phyloP scores from a whole-genome alignment of 2,888 invertebrate genomes.

The Ditula angustiorana region DNA sequence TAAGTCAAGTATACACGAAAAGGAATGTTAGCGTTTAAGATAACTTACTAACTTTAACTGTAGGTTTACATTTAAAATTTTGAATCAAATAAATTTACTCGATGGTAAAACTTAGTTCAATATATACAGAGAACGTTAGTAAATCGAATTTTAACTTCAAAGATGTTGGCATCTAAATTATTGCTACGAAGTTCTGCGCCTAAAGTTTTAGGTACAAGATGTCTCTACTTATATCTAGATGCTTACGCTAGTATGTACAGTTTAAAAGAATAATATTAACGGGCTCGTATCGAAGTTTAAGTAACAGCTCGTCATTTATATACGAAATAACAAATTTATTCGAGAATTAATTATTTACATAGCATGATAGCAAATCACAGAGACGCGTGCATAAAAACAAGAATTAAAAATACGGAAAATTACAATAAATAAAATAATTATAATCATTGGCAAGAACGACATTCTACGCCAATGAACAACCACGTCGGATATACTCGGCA shows the following conservation, averaged over 20 bases:
- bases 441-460: slow-evolving; percentile 69
- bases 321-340: slow-evolving; percentile 82
- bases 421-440: slow-evolving; percentile 55
- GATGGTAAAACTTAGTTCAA: slow-evolving; percentile 67
- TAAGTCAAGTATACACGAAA: slow-evolving; percentile 55
- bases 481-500: background rate
- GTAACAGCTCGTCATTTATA: slow-evolving; percentile 72
- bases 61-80: slow-evolving; percentile 61
- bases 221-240: slow-evolving; percentile 77
- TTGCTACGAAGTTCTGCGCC: slow-evolving; percentile 78
- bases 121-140: slow-evolving; percentile 75
- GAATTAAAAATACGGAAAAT: slow-evolving; percentile 51
- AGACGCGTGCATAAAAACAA: slow-evolving; percentile 70
- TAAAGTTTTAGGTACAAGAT: slow-evolving; percentile 78
- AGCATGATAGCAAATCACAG: slow-evolving; percentile 82
- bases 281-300: slow-evolving; percentile 63
- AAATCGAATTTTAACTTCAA: slow-evolving; percentile 69
- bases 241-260: slow-evolving; percentile 80
- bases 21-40: slow-evolving; percentile 83
- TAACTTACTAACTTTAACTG: slow-evolving; percentile 68
- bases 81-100: slow-evolving; percentile 63
- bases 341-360: slow-evolving; percentile 77
- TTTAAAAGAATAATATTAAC: slow-evolving; percentile 72
- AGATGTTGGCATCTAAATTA: slow-evolving; percentile 81
- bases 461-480: slow-evolving; percentile 27